Evolutionary conservation across 2,797 vertebrate genomes (phyloP).

Genomic region (Triplophysa yarkandensis): DNA sequence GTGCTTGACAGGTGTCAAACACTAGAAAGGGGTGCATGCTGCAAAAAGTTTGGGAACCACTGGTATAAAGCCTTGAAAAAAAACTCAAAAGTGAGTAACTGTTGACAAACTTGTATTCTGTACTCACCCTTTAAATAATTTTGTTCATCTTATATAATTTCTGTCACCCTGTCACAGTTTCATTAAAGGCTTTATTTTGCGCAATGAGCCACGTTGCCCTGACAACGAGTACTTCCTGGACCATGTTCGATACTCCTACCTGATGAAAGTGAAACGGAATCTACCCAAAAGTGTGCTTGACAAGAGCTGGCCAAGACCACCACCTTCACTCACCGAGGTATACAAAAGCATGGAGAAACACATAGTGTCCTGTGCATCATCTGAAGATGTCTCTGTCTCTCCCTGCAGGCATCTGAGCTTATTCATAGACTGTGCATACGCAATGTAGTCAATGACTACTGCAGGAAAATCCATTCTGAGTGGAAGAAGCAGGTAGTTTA

Average conservation of each 20-base stretch:
- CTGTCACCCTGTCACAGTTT: slow-evolving; percentile 74
- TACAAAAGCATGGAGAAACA: neutral
- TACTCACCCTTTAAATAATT: no score
- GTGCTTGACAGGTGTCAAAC: no score
- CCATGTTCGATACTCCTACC: slow-evolving; percentile 89
- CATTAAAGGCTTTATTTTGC: slow-evolving; percentile 93
- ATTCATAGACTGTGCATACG: slow-evolving; percentile 83
- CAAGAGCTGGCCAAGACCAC: slow-evolving; percentile 88
- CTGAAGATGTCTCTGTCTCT: neutral
- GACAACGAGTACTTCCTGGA: slow-evolving; percentile 95
- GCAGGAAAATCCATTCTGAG: slow-evolving; percentile 90
- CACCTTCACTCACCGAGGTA: slow-evolving; percentile 86
- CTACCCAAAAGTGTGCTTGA: slow-evolving; percentile 88
- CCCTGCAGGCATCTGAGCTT: slow-evolving; percentile 83
- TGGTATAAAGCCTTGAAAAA: no score
- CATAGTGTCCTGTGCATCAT: neutral
- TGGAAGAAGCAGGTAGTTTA: slow-evolving; percentile 92
- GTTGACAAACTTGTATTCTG: no score
- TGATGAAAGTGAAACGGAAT: slow-evolving; percentile 86
- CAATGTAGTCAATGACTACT: slow-evolving; percentile 94
- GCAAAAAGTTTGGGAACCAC: no score
- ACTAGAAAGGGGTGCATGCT: no score
- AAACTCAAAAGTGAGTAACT: no score
- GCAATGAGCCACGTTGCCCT: slow-evolving; percentile 84
- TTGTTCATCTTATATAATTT: neutral